Conservation (phyloP, 2,888 invertebrate genomes). For the Aquatica leii region DNA sequence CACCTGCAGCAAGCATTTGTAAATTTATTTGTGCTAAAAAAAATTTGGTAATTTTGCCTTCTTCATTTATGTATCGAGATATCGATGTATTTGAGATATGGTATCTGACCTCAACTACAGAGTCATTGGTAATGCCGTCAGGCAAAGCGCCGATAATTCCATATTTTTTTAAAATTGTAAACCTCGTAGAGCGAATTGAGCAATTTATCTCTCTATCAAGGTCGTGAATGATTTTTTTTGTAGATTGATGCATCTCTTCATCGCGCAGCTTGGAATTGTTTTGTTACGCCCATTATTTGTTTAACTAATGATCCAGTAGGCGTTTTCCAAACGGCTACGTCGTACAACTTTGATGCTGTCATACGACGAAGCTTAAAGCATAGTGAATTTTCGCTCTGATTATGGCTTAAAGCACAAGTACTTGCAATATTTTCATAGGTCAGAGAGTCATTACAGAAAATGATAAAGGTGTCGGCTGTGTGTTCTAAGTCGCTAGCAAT, state of each 20-base stretch:
- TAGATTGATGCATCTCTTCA: background rate
- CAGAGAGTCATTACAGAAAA: background rate
- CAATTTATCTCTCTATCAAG: no score
- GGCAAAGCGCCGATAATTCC: background rate
- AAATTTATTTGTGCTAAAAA: background rate
- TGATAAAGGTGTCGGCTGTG: background rate
- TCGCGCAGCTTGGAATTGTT: background rate
- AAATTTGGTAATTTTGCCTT: background rate
- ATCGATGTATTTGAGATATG: background rate
- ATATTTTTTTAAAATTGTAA: background rate
- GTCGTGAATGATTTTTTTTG: background rate
- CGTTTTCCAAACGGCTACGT: background rate
- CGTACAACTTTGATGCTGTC: constrained; percentile 2
- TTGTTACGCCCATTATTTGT: background rate
- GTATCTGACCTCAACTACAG: background rate
- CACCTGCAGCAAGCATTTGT: background rate
- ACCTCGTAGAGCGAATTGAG: no score
- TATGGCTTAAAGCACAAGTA: background rate
- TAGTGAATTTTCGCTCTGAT: constrained; percentile 1
- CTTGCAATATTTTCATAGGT: background rate
- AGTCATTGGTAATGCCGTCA: background rate
- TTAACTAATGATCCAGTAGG: background rate
- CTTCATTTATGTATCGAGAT: no score
- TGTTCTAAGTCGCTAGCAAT: constrained; percentile 5
- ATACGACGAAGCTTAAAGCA: background rate